These are phyloP conservation scores for Sapayoa aenigma DNA, from an alignment of 2,113 vertebrate genomes.

Conservation along the genomic window DNA sequence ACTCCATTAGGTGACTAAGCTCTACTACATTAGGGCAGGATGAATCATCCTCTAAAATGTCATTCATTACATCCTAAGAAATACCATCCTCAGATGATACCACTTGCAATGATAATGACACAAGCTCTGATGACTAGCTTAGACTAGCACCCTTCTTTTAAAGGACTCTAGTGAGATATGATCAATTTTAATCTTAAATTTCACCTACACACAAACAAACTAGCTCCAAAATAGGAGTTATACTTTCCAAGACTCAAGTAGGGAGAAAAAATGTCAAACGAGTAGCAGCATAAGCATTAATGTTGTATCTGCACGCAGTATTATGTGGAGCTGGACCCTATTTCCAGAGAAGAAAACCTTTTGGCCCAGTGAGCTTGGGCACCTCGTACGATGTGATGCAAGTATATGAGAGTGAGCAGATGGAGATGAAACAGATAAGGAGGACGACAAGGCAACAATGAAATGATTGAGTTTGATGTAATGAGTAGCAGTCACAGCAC, in stretches of 20 bases:
- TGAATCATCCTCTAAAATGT: conserved; percentile 40
- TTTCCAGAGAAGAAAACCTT: not conserved
- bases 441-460: not conserved
- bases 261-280: not conserved
- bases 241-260: not conserved
- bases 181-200: not conserved
- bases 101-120: not conserved
- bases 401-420: not conserved
- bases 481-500: conserved; percentile 1
- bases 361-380: not conserved
- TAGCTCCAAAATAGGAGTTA: not conserved
- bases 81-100: not conserved
- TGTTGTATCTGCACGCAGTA: not conserved
- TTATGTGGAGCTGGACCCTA: not conserved
- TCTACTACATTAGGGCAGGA: not conserved
- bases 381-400: not conserved
- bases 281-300: not conserved
- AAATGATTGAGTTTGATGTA: conserved; percentile 3
- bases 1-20: conserved; percentile 10
- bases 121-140: not conserved
- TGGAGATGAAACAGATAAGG: conserved; percentile 14
- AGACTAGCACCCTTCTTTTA: not conserved
- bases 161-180: not conserved
- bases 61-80: conserved; percentile 17
- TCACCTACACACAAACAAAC: not conserved